Evolutionary conservation across 2,113 vertebrate species (phyloP), one percentile per base, ranked within the genome.

Genomic region (Barbus barbus): DNA sequence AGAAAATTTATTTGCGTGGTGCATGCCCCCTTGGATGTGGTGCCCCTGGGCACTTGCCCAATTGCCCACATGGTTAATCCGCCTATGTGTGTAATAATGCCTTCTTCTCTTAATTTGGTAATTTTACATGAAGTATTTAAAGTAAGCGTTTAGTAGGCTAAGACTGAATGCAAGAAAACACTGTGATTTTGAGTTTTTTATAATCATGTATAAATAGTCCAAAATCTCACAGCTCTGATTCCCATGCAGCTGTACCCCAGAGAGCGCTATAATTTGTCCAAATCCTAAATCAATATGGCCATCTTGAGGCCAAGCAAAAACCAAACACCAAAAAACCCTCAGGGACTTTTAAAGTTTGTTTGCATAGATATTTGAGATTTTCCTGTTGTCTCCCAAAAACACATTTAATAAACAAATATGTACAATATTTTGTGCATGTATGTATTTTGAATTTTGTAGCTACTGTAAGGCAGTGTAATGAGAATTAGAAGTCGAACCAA

Each of bases 261-360:
- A 67, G 61, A 81, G 26, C 3, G 0, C 24, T 48, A n/a, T 12
- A 81, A 26, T 67, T 41, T 48, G 60, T 67, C 18, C 24, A 48
- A 26, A 81, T n/a, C 60, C 61, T 69, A 81, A 67, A 81, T 81
- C 78, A 81, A 81, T 61, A 81, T 67, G 41, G 41, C 28, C 26
- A 33, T 28, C 61, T 67, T 20, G 5, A 33, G 5, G 26, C 41
- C 13, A 31, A n/a, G 26, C 26, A 81, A 65, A 81, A 63, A 63
- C 77, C 77, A 63, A 63, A 60, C 36, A 28, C 36, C 58, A 46
- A 44, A 38, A 63, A 63, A 24, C 36, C 78, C 44, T 69, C 18
- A 36, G 78, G 61, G 78, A 81, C 58, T 36, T 46, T 61, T 48
- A 33, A 65, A 81, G 16, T 81, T 69, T 79, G 58, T 79, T 79